phyloP scores from a whole-genome alignment of 2,888 invertebrate species.

The Amaurobius ferox region DNA sequence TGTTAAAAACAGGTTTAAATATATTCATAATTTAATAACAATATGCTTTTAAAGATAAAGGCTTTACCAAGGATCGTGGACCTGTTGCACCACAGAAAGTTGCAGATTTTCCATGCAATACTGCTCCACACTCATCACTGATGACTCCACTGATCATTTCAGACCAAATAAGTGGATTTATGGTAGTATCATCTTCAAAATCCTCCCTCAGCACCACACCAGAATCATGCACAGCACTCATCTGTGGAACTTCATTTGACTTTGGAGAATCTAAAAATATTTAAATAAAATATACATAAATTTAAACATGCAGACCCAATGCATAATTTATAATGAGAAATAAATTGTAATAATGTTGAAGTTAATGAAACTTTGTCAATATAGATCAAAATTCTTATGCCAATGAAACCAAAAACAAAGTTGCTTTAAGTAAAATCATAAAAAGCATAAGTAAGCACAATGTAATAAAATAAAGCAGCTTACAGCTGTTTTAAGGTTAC shows the following conservation, averaged over 20 bases:
- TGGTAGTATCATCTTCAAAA: conserved; percentile 76
- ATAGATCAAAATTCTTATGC: too few species aligned
- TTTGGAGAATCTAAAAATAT: conserved; percentile 26
- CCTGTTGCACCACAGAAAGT: conserved; percentile 76
- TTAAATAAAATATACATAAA: too few species aligned
- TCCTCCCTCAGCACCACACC: conserved; percentile 77
- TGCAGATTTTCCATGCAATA: conserved; percentile 77
- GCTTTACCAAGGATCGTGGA: conserved; percentile 76
- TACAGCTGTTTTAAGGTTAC: too few species aligned
- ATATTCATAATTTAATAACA: too few species aligned
- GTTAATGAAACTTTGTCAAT: too few species aligned
- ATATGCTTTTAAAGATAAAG: neutral
- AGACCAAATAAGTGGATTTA: conserved; percentile 75
- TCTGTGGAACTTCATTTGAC: conserved; percentile 61
- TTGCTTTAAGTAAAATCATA: too few species aligned
- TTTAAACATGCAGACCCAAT: too few species aligned
- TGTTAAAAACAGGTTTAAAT: neutral
- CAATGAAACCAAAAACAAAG: too few species aligned
- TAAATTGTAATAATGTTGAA: too few species aligned
- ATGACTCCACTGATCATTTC: conserved; percentile 75
- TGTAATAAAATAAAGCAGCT: too few species aligned
- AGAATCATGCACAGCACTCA: conserved; percentile 76
- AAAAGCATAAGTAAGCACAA: too few species aligned
- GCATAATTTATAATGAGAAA: too few species aligned
- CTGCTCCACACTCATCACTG: conserved; percentile 76